Percentiles rank a stretch among this genome's conserved stretches.
These are phyloP conservation scores for Thinocorus orbignyianus DNA, from an alignment of 2,113 vertebrate genomes.

Conservation along the genomic window DNA sequence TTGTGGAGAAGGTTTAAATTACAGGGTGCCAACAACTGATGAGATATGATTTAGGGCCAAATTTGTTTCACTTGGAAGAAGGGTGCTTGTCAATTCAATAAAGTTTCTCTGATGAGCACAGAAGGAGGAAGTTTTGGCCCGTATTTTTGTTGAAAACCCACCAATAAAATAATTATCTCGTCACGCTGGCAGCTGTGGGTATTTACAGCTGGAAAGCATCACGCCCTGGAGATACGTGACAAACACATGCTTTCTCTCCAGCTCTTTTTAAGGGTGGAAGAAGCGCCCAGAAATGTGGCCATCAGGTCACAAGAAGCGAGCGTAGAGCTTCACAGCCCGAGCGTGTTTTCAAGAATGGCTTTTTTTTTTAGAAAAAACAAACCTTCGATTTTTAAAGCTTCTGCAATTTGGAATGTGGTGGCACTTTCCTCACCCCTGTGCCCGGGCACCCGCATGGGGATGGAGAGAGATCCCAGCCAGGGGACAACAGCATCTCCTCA, in stretches of 20 bases:
- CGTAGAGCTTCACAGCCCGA: accelerated
- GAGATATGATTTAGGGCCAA: slow-evolving; percentile 62
- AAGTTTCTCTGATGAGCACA: slow-evolving; percentile 34
- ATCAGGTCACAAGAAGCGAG: not conserved
- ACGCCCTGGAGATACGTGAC: not conserved
- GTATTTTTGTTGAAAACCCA: slow-evolving; percentile 30
- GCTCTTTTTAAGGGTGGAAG: not conserved
- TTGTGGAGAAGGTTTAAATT: slow-evolving; percentile 62
- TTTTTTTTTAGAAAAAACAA: too few species aligned
- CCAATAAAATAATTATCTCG: slow-evolving; percentile 42
- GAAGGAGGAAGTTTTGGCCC: slow-evolving; percentile 38
- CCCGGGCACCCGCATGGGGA: accelerated
- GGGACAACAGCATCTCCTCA: not conserved
- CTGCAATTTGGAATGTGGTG: accelerated
- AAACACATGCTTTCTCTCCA: not conserved
- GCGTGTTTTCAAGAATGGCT: too few species aligned
- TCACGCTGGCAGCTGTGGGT: not conserved
- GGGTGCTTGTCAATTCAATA: slow-evolving; percentile 49
- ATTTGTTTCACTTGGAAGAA: slow-evolving; percentile 38
- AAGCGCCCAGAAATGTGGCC: accelerated
- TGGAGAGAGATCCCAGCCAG: accelerated
- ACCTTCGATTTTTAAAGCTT: not conserved
- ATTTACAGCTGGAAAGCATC: slow-evolving; percentile 28
- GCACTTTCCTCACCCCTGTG: not conserved
- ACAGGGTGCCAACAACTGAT: slow-evolving; percentile 32